Evolutionary conservation across 2,888 invertebrate genomes (phyloP).

Genomic region (Luffia ferchaultella): DNA sequence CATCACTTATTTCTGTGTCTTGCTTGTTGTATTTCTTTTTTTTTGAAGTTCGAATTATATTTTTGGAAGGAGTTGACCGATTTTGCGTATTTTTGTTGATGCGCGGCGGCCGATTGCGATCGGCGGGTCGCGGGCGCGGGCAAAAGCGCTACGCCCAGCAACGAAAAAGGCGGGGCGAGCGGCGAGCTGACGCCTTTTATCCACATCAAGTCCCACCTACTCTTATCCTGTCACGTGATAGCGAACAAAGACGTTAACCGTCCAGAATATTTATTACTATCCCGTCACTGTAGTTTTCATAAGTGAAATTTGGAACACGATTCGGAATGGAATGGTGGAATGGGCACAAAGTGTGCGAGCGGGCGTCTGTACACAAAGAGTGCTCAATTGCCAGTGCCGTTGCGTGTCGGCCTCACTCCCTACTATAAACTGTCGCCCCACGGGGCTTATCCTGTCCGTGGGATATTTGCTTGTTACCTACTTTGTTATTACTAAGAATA

Average conservation of each 20-base stretch:
- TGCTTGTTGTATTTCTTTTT: no score
- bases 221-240: conserved; percentile 16
- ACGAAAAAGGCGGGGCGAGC: conserved; percentile 50
- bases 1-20: no score
- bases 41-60: neutral
- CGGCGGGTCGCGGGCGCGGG: conserved; percentile 8
- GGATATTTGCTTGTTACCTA: conserved; percentile 14
- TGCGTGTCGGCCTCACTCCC: conserved; percentile 44
- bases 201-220: conserved; percentile 48
- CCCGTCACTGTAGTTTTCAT: no score
- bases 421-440: conserved; percentile 59
- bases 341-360: conserved; percentile 31
- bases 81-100: conserved; percentile 31
- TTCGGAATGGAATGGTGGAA: neutral
- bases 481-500: no score
- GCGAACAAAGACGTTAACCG: no score
- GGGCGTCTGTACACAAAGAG: conserved; percentile 51
- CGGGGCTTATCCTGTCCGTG: conserved; percentile 41
- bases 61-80: conserved; percentile 17
- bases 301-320: no score
- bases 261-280: no score
- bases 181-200: conserved; percentile 24
- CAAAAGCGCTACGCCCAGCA: conserved; percentile 9
- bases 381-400: conserved; percentile 56
- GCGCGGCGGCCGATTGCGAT: conserved; percentile 35